These are phyloP conservation scores for Geothlypis trichas DNA, from an alignment of 2,113 vertebrate species.

Conservation along the genomic window DNA sequence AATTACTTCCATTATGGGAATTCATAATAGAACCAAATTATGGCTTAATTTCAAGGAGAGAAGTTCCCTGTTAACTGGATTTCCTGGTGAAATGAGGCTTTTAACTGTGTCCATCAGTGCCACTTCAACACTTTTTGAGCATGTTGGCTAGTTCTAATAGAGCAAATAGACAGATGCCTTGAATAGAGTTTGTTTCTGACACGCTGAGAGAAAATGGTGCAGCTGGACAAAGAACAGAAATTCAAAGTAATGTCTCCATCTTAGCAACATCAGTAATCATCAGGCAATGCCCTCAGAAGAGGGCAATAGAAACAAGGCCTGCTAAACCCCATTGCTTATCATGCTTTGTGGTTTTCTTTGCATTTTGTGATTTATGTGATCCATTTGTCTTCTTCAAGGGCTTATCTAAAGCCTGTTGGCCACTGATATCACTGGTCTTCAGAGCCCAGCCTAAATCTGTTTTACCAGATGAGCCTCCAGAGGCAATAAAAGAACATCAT, in stretches of 20 bases:
- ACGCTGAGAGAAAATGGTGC: neutral
- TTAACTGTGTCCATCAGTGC: neutral
- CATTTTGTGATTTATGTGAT: neutral
- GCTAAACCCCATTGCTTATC: neutral
- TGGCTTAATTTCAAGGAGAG: neutral
- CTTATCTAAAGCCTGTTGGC: neutral
- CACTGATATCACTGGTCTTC: neutral
- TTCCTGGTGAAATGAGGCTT: conserved; percentile 27
- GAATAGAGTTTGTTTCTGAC: neutral
- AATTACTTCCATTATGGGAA: conserved; percentile 15
- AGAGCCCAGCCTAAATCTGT: neutral
- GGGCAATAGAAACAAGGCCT: neutral
- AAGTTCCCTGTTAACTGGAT: conserved; percentile 13
- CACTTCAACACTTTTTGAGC: neutral
- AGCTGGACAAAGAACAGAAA: neutral
- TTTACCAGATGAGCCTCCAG: neutral
- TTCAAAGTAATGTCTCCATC: neutral
- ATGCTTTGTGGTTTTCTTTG: neutral
- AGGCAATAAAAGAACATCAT: neutral
- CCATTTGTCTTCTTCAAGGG: neutral
- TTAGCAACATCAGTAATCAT: neutral
- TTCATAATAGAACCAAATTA: conserved; percentile 40
- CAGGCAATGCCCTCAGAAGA: neutral
- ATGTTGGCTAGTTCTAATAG: neutral
- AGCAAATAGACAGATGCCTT: neutral